Evolutionary conservation across 2,113 vertebrate genomes (phyloP), one percentile per base, ranked within the genome.

Genomic region (Tyto alba): DNA sequence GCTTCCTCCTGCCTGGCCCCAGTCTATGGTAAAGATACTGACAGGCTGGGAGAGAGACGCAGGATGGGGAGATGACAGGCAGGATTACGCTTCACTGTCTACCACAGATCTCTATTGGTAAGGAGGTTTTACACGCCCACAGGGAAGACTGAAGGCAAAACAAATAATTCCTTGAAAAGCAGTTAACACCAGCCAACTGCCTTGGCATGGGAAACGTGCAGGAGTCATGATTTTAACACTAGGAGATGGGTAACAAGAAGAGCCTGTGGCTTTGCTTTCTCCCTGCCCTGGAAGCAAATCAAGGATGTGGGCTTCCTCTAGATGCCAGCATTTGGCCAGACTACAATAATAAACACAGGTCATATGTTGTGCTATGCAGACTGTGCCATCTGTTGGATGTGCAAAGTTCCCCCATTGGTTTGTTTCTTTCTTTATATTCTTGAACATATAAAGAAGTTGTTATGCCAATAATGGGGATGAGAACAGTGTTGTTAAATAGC

Each of bases 261-360:
- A 95, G 87, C 0, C 86, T 67, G 68, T 53, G 86, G 91, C 91
- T 96, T 92, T 85, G 47, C 84, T 75, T 88, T 82, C 92, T 91
- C 81, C 74, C 69, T 89, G 62, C 71, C 80, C 92, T 92, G 89
- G 94, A 95, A 48, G 45, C 74, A 86, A 93, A 80, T 76, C 92
- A 90, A 90, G 82, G 92, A 93, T 90, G 73, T 84, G 90, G 86
- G 92, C 84, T 93, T 84, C 53, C 80, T 96, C 88, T 75, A 67
- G 83, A 84, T 74, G 78, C 75, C 72, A 74, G 95, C 90, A 88
- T 74, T 91, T 80, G 67, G 92, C 88, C 95, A 66, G 56, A 71
- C 83, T 92, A 87, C 93, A 95, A 82, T 73, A 93, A 92, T 53
- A 91, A 89, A 82, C 76, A 87, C 41, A 62, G 84, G 91, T 97